Conservation (phyloP, 2,888 invertebrate species). For the Himalopsyche japonica region DNA sequence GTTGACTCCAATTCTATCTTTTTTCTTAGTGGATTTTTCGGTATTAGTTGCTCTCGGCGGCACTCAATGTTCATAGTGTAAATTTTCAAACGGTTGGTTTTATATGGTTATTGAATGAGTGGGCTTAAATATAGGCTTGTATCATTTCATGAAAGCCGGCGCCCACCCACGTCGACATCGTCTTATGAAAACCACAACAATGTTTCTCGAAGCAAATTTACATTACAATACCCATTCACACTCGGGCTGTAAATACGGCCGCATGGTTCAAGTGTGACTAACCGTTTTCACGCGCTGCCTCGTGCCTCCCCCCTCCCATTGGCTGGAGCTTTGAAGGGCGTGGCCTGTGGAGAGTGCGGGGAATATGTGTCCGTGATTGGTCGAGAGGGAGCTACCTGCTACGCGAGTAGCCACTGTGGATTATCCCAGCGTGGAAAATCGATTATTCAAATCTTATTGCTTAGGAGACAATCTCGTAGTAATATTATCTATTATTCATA, state of each 20-base stretch:
- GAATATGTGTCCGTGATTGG: constrained; percentile 6
- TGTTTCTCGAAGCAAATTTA: neutral
- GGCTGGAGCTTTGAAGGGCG: constrained; percentile 6
- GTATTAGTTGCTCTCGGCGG: neutral
- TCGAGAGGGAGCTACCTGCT: neutral
- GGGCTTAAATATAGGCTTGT: neutral
- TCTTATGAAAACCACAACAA: neutral
- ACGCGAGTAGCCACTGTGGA: neutral
- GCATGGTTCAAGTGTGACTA: neutral
- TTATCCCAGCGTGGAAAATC: constrained; percentile 25
- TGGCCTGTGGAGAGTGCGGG: neutral
- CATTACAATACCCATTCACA: neutral
- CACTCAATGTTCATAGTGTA: neutral
- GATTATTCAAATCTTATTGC: constrained; percentile 35
- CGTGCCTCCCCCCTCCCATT: constrained; percentile 8
- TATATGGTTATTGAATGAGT: no score
- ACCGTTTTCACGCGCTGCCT: neutral
- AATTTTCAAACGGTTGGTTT: neutral
- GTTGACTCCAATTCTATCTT: neutral
- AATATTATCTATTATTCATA: neutral
- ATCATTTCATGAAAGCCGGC: neutral
- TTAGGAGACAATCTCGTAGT: constrained; percentile 24
- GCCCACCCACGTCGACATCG: neutral
- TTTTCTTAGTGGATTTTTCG: no score
- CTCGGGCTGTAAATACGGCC: neutral